A percentile compares a stretch with the other conserved stretches of the same genome.
Evolutionary conservation across 2,888 invertebrate genomes (phyloP).

Genomic region (Drosophila multiciliata): DNA sequence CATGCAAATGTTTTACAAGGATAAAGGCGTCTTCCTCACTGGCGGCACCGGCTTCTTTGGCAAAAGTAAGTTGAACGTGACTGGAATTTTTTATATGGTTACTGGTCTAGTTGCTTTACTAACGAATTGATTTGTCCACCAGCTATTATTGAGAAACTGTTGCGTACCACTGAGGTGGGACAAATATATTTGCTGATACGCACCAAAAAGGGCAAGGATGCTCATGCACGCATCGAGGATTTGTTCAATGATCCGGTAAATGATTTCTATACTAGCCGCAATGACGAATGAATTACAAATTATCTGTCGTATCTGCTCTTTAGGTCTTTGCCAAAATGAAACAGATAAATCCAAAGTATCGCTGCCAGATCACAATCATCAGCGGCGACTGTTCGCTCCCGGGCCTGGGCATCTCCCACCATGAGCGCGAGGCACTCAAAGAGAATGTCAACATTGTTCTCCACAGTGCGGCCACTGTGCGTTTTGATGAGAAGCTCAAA

Average conservation of each 20-base stretch:
- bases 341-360: conserved; percentile 79
- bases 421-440: conserved; percentile 83
- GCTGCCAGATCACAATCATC: conserved; percentile 84
- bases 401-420: conserved; percentile 83
- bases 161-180: conserved; percentile 87
- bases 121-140: conserved; percentile 49
- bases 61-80: conserved; percentile 82
- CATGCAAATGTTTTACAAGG: conserved; percentile 88
- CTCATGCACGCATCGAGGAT: conserved; percentile 89
- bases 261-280: background rate
- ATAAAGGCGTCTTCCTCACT: conserved; percentile 88
- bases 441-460: conserved; percentile 88
- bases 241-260: conserved; percentile 89
- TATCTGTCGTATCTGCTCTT: background rate
- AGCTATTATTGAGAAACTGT: conserved; percentile 88
- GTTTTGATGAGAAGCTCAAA: conserved; percentile 91
- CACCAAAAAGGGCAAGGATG: conserved; percentile 88
- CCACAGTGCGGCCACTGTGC: conserved; percentile 96
- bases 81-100: conserved; percentile 46
- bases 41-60: conserved; percentile 87
- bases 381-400: conserved; percentile 85
- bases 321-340: conserved; percentile 81
- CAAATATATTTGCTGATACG: conserved; percentile 87
- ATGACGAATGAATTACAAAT: background rate
- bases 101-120: background rate